Percentiles rank a stretch among this genome's conserved stretches.
Evolutionary conservation across 2,888 invertebrate genomes (phyloP).

Genomic region (Cantharis rustica): DNA sequence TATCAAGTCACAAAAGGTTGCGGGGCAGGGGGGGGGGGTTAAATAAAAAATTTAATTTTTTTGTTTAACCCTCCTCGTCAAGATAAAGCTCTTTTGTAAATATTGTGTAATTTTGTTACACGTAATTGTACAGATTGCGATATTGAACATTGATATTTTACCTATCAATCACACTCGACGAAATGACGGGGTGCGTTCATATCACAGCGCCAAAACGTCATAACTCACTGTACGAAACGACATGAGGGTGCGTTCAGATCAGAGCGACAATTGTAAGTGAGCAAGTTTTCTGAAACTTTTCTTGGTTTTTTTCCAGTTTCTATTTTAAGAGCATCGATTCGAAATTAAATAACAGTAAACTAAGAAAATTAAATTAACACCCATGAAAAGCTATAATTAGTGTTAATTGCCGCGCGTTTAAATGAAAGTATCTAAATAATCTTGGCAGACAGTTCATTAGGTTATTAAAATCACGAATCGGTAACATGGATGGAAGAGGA

Average conservation of each 20-base stretch:
- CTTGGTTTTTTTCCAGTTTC: background rate
- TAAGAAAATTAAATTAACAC: background rate
- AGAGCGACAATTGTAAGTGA: background rate
- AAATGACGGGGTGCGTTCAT: background rate
- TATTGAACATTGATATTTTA: background rate
- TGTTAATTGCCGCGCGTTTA: background rate
- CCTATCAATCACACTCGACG: background rate
- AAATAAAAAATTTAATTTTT: too few relatives aligned
- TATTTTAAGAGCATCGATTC: background rate
- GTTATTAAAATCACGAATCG: background rate
- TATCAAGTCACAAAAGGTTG: background rate
- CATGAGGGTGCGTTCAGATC: background rate
- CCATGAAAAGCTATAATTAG: background rate
- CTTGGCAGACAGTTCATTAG: background rate
- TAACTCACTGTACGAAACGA: background rate
- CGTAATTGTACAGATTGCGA: too few relatives aligned
- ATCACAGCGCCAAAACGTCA: background rate
- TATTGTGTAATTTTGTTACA: too few relatives aligned
- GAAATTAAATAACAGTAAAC: background rate
- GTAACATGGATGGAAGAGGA: background rate
- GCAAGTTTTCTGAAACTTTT: background rate
- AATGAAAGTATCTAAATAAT: background rate
- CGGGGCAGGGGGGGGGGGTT: background rate
- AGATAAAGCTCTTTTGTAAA: too few relatives aligned
- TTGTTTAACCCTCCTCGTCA: too few relatives aligned